Percentiles rank a stretch among this genome's conserved stretches.
Conservation (phyloP, 2,797 vertebrate species). For the Epinephelus malabaricus region DNA sequence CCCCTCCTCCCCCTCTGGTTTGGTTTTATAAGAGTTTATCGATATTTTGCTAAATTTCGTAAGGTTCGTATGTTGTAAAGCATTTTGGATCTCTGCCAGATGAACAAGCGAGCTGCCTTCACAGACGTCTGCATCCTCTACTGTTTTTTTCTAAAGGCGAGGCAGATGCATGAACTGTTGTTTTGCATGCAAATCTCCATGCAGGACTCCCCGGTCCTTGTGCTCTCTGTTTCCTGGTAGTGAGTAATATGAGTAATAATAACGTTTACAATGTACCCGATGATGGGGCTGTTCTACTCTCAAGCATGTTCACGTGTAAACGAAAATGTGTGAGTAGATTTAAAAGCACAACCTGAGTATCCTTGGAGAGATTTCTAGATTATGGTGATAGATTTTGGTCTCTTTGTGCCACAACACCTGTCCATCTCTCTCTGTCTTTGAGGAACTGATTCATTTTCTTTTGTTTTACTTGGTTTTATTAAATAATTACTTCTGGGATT, state of each 20-base stretch:
- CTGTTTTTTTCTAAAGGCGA: constrained; percentile 83
- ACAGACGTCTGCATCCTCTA: constrained; percentile 86
- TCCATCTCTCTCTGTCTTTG: background rate
- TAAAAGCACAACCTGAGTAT: constrained; percentile 74
- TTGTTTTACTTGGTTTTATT: background rate
- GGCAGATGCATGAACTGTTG: constrained; percentile 92
- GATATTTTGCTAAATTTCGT: constrained; percentile 96
- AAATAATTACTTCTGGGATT: background rate
- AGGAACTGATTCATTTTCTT: background rate
- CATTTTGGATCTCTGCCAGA: constrained; percentile 90
- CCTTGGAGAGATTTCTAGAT: constrained; percentile 44
- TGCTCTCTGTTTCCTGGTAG: constrained; percentile 66
- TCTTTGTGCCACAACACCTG: constrained; percentile 43
- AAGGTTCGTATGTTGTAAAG: constrained; percentile 93
- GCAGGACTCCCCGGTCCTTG: constrained; percentile 48
- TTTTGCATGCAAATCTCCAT: constrained; percentile 94
- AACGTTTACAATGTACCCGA: constrained; percentile 56
- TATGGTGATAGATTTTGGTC: constrained; percentile 48
- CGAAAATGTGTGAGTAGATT: constrained; percentile 65
- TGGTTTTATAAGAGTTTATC: constrained; percentile 94
- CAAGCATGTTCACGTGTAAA: constrained; percentile 71
- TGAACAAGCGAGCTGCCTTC: constrained; percentile 84
- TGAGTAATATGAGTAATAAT: constrained; percentile 61
- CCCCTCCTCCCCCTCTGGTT: constrained; percentile 71
- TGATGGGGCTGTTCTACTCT: constrained; percentile 57